Evolutionary conservation across 2,888 invertebrate genomes (phyloP), one percentile per base, ranked within the genome.

Genomic region (Penaeus monodon): DNA sequence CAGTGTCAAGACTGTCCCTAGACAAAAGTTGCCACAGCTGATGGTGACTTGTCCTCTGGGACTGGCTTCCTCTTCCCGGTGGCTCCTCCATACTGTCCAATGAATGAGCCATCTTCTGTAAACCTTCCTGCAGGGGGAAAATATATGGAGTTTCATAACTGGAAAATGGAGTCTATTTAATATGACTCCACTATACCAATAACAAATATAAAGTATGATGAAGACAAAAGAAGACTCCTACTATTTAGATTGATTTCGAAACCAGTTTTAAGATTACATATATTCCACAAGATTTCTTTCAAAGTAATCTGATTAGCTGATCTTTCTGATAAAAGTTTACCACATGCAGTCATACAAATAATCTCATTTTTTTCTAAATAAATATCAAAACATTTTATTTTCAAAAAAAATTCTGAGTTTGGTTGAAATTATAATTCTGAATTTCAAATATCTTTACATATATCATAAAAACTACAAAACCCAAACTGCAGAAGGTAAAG

Each of bases 41-140:
- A 88, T 17, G 90, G 90, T 49, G 90, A 86, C 65, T 89, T 90
- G 84, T 87, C 89, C 66, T 90, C 89, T 17, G 88, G 70, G 20
- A 88, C 77, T 68, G 85, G 81, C 81, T 86, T 84, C 81, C 86
- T 91, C 84, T 90, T 91, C 76, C 91, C 91, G 77, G 91, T 96
- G 91, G 95, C 96, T 88, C 96, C 96, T 92, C 98, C 98, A 93
- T 98, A 98, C 93, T 98, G 98, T 79, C 98, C 98, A 93, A 98
- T 98, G 93, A 98, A 98, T 90, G 98, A 98, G 80, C 98, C 98
- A 93, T 98, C 98, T 94, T 98, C 98, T 90, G 98, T 98, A 94
- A 98, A 98, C 91, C 96, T 96, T 92, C 96, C 96, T 96, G 93
- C 24, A 57, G 49, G 66, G 27, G n/a, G 63, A 44, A 76, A 38